phyloP scores from a whole-genome alignment of 2,113 vertebrate genomes.

The Rhipidura dahli region DNA sequence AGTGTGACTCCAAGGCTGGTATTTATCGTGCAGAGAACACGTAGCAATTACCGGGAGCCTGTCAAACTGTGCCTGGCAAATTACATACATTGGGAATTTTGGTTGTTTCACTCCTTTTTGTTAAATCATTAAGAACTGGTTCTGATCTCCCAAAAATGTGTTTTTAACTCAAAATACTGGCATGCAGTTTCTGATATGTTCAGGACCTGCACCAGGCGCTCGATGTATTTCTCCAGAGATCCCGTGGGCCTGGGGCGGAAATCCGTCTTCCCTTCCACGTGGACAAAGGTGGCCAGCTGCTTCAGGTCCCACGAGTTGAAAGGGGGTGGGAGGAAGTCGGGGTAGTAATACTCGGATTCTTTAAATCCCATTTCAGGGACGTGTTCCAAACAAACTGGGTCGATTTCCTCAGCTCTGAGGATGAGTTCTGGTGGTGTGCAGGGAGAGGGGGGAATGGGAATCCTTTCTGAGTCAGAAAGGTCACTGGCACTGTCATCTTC shows the following conservation, averaged over 20 bases:
- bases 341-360: slow-evolving; percentile 66
- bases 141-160: not conserved
- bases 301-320: slow-evolving; percentile 87
- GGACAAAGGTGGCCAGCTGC: slow-evolving; percentile 77
- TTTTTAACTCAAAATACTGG: not conserved
- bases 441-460: slow-evolving; percentile 60
- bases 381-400: slow-evolving; percentile 53
- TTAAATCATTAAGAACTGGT: not conserved
- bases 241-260: slow-evolving; percentile 64
- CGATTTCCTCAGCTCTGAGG: slow-evolving; percentile 84
- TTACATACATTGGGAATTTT: not conserved
- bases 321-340: slow-evolving; percentile 87
- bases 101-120: not conserved
- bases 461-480: slow-evolving; percentile 85
- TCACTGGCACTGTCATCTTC: slow-evolving; percentile 88
- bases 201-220: slow-evolving; percentile 80
- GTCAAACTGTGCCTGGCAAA: not conserved
- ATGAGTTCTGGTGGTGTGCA: slow-evolving; percentile 80
- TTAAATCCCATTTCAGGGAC: not conserved
- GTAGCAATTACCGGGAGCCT: not conserved
- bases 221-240: slow-evolving; percentile 79
- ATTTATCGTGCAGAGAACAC: not conserved
- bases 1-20: not conserved
- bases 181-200: not conserved
- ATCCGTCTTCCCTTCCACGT: slow-evolving; percentile 66